phyloP scores from a whole-genome alignment of 2,797 vertebrate species.

The Gila robusta region DNA sequence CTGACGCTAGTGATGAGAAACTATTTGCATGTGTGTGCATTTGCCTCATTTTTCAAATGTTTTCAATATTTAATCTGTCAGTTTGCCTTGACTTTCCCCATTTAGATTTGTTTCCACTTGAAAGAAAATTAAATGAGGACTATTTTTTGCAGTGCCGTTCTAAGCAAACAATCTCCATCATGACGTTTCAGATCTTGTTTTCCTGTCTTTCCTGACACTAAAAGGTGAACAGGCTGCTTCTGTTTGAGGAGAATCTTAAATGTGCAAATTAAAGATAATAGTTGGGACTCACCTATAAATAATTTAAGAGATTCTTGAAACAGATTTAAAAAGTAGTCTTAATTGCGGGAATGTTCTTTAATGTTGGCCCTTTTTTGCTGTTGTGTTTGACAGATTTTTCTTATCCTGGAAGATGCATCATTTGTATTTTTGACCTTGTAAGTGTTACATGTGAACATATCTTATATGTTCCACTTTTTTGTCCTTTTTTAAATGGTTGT shows the following conservation, averaged over 20 bases:
- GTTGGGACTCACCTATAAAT: conserved; percentile 25
- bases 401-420: not conserved
- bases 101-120: conserved; percentile 33
- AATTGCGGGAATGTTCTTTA: conserved; percentile 21
- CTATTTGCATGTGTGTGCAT: not conserved
- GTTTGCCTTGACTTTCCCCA: conserved; percentile 23
- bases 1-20: conserved; percentile 10
- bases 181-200: conserved; percentile 7
- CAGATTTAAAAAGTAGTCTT: conserved; percentile 3
- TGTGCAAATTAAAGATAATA: conserved; percentile 14
- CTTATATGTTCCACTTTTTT: not conserved
- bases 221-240: conserved; percentile 29
- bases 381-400: not conserved
- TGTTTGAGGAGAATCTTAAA: conserved; percentile 7
- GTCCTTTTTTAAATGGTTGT: not conserved
- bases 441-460: not conserved
- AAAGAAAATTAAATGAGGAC: conserved; percentile 32
- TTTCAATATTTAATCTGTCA: conserved; percentile 28
- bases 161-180: conserved; percentile 14
- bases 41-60: conserved; percentile 21
- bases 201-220: not conserved
- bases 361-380: not conserved
- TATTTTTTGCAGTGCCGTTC: conserved; percentile 23
- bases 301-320: conserved; percentile 21
- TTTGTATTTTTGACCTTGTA: conserved; percentile 1